Conservation (phyloP, 2,888 invertebrate species). For the Diaphora mendica region DNA sequence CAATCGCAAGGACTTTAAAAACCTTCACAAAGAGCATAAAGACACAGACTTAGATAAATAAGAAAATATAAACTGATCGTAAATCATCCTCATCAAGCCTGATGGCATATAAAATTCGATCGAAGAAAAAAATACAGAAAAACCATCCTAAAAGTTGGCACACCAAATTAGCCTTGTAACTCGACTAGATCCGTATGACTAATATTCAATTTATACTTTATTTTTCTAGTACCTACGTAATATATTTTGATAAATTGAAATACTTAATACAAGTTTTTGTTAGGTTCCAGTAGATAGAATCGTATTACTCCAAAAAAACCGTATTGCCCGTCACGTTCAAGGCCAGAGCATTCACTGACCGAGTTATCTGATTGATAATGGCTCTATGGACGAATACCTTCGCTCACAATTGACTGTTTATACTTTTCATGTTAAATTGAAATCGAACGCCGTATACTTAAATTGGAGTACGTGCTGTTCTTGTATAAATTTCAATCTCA, state of each 20-base stretch:
- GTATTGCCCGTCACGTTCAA: conserved; percentile 70
- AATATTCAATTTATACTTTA: conserved; percentile 1
- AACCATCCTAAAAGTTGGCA: not conserved
- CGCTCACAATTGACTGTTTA: conserved; percentile 26
- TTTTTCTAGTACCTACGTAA: not conserved
- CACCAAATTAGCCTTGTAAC: not conserved
- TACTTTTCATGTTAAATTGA: conserved; percentile 28
- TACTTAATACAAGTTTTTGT: conserved; percentile 7
- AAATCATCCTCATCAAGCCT: too few species aligned
- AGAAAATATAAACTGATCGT: too few species aligned
- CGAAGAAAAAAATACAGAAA: too few species aligned
- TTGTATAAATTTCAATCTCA: not conserved
- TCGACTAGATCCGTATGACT: not conserved
- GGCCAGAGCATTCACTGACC: conserved; percentile 73
- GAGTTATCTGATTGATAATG: conserved; percentile 58
- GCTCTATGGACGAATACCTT: conserved; percentile 25
- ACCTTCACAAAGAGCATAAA: not conserved
- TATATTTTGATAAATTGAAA: not conserved
- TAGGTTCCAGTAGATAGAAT: conserved; percentile 20
- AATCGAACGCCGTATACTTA: conserved; percentile 10
- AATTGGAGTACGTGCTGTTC: conserved; percentile 1
- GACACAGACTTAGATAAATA: not conserved
- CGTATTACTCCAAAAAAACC: conserved; percentile 47
- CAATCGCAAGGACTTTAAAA: not conserved
- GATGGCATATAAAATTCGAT: too few species aligned